A percentile compares a stretch with the other conserved stretches of the same genome.
These are phyloP conservation scores for Planococcus citri DNA, from an alignment of 1,140 invertebrate genomes.

Conservation along the genomic window DNA sequence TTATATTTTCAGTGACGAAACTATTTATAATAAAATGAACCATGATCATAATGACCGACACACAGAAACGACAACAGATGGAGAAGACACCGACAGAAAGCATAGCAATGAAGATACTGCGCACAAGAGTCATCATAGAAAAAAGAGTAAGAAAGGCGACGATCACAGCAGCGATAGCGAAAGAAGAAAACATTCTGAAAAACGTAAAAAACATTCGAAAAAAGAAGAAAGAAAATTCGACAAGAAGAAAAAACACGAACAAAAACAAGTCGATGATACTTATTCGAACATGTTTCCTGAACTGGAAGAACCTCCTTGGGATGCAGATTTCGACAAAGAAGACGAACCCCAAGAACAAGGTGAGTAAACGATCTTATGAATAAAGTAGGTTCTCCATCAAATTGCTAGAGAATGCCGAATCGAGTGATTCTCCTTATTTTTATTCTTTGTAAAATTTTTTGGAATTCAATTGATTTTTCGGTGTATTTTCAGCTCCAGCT, in stretches of 20 bases:
- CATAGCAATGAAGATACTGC: neutral
- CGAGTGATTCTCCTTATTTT: too few species aligned
- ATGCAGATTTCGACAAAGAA: neutral
- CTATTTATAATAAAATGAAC: neutral
- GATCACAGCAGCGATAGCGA: neutral
- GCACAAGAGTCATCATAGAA: neutral
- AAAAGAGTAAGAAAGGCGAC: neutral
- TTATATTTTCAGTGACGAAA: neutral
- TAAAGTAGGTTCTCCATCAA: too few species aligned
- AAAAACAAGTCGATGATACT: neutral
- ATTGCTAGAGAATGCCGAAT: too few species aligned
- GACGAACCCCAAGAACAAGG: neutral
- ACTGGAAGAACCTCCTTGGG: neutral
- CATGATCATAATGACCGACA: neutral
- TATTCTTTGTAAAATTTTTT: too few species aligned
- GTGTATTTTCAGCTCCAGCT: too few species aligned
- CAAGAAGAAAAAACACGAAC: neutral
- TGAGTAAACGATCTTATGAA: too few species aligned
- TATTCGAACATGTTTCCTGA: neutral
- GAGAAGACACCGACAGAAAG: neutral
- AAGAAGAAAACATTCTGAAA: neutral
- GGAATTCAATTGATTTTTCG: too few species aligned
- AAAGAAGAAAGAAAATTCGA: constrained; percentile 1
- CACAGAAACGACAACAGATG: neutral
- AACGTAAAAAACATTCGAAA: neutral